Percentiles rank a stretch among this genome's conserved stretches.
Conservation (phyloP, 1,140 invertebrate genomes). For the Listronotus oregonensis region DNA sequence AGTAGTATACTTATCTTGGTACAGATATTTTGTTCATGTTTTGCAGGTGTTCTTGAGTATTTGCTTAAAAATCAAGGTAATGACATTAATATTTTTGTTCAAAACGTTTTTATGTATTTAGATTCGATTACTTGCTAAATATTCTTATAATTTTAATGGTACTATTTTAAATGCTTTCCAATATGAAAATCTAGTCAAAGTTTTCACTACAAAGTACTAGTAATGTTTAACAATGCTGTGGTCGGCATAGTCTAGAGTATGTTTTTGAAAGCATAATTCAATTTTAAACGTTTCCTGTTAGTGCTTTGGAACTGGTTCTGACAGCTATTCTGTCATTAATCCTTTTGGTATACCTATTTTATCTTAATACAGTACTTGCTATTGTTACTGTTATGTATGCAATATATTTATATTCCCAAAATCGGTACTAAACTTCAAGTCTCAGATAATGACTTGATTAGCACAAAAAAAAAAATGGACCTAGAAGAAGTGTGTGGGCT, state of each 20-base stretch:
- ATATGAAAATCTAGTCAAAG: conserved; percentile 60
- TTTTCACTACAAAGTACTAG: conserved; percentile 72
- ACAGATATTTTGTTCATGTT: conserved; percentile 89
- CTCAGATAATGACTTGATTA: not conserved
- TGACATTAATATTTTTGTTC: conserved; percentile 87
- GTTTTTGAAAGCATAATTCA: conserved; percentile 92
- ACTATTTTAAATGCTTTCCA: conserved; percentile 66
- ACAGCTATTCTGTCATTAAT: conserved; percentile 89
- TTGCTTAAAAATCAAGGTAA: conserved; percentile 84
- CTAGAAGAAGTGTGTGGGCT: conserved; percentile 17
- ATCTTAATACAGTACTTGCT: conserved; percentile 79
- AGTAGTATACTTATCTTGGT: conserved; percentile 77
- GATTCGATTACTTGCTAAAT: conserved; percentile 94
- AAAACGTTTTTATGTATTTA: conserved; percentile 96
- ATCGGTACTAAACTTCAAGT: conserved; percentile 66
- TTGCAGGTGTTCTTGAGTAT: conserved; percentile 96
- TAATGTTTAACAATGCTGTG: conserved; percentile 88
- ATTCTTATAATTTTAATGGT: conserved; percentile 68
- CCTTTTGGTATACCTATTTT: conserved; percentile 83
- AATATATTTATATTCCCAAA: conserved; percentile 86
- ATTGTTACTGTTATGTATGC: conserved; percentile 84
- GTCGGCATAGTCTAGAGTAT: conserved; percentile 94
- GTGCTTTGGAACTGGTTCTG: conserved; percentile 89
- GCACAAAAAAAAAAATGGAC: not conserved
- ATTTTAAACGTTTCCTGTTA: conserved; percentile 96